Conservation (phyloP, 2,797 vertebrate species). For the Chloroceryle amazona region DNA sequence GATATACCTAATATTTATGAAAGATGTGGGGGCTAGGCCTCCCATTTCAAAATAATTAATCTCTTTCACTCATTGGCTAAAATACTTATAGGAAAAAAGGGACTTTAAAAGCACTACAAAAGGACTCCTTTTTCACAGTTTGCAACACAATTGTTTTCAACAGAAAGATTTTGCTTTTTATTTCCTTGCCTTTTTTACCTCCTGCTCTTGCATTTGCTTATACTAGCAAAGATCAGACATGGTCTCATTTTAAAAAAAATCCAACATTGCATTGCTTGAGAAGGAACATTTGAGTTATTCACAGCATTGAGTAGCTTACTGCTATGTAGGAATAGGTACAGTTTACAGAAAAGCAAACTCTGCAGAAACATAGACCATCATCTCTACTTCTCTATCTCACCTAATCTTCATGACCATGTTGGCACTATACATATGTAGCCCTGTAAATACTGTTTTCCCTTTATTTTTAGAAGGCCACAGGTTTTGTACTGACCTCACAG, state of each 20-base stretch:
- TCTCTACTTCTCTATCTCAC: background rate
- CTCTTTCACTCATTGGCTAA: background rate
- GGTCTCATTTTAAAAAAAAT: background rate
- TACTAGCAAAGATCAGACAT: background rate
- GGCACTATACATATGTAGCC: fast-evolving
- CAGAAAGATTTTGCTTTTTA: no score
- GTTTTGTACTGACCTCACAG: background rate
- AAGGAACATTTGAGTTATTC: background rate
- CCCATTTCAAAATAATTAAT: background rate
- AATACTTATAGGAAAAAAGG: background rate
- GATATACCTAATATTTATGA: background rate
- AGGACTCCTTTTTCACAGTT: background rate
- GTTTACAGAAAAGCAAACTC: background rate
- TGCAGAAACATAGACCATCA: background rate
- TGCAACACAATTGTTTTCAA: background rate
- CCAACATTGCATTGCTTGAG: background rate
- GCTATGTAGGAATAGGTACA: background rate
- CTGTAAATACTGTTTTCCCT: background rate
- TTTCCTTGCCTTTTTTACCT: no score
- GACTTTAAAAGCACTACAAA: background rate
- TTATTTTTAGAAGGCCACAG: background rate
- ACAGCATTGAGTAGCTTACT: background rate
- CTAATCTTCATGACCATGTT: background rate
- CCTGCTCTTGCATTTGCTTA: no score
- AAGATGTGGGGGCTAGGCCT: fast-evolving